Conservation (phyloP, 1,140 invertebrate genomes). For the Belonocnema kinseyi region DNA sequence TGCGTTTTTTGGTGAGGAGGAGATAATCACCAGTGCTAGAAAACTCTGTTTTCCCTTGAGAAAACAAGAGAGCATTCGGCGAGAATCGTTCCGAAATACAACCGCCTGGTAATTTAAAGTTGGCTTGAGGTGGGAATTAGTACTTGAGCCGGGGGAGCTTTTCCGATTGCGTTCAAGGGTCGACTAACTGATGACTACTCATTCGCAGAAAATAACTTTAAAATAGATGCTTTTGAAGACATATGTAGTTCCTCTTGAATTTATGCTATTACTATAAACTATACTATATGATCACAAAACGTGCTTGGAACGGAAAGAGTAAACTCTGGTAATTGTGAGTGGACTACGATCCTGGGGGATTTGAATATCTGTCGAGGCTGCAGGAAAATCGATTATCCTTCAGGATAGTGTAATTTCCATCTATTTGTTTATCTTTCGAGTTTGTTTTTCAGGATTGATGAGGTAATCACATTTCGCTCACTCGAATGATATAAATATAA, state of each 20-base stretch:
- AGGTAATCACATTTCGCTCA: not conserved
- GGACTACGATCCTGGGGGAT: not conserved
- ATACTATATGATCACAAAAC: not conserved
- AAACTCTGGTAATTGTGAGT: slow-evolving; percentile 27
- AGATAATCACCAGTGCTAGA: slow-evolving; percentile 13
- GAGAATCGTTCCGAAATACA: slow-evolving; percentile 6
- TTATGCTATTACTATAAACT: slow-evolving; percentile 34
- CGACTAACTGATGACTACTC: slow-evolving; percentile 14
- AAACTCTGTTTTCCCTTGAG: slow-evolving; percentile 20
- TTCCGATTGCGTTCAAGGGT: not conserved
- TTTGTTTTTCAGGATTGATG: slow-evolving; percentile 11
- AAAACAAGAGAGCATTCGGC: not conserved
- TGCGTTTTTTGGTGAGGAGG: not conserved
- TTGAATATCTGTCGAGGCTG: slow-evolving; percentile 6
- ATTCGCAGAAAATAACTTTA: slow-evolving; percentile 19
- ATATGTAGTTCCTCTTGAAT: slow-evolving; percentile 23
- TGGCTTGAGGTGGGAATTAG: slow-evolving; percentile 32
- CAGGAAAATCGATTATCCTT: slow-evolving; percentile 7
- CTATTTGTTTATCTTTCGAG: slow-evolving; percentile 14
- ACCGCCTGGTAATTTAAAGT: slow-evolving; percentile 29
- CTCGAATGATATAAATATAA: no score
- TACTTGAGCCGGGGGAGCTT: slow-evolving; percentile 25
- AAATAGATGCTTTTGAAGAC: slow-evolving; percentile 31
- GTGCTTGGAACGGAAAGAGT: slow-evolving; percentile 20
- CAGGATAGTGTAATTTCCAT: slow-evolving; percentile 12